phyloP scores from a whole-genome alignment of 2,797 vertebrate species.

The Onychomys torridus region DNA sequence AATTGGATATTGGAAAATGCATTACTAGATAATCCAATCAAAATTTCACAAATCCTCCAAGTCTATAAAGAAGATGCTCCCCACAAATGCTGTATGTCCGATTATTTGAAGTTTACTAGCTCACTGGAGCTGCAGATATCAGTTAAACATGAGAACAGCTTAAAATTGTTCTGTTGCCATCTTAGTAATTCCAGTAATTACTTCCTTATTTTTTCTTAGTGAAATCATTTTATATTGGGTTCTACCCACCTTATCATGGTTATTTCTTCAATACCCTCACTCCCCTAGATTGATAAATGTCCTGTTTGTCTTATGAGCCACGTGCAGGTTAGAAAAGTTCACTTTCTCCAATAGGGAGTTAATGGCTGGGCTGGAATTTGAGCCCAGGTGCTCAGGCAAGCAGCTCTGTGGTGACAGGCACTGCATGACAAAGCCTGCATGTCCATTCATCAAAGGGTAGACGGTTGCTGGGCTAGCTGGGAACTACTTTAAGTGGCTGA shows the following conservation, averaged over 20 bases:
- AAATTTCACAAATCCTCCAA: not conserved
- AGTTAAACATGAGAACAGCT: not conserved
- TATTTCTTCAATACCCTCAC: not conserved
- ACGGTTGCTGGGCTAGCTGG: not conserved
- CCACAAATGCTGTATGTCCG: not conserved
- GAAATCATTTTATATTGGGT: not conserved
- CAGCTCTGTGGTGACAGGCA: not conserved
- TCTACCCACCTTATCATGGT: not conserved
- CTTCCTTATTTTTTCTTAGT: not conserved
- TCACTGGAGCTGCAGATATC: not conserved
- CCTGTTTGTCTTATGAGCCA: slow-evolving; percentile 5
- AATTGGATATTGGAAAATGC: slow-evolving; percentile 2
- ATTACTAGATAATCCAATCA: not conserved
- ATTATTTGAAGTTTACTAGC: not conserved
- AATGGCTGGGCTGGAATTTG: not conserved
- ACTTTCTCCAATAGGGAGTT: not conserved
- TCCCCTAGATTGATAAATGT: not conserved
- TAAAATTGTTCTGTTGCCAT: slow-evolving; percentile 37
- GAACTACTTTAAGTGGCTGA: slow-evolving; percentile 47
- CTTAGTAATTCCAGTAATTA: not conserved
- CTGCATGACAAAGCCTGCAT: not conserved
- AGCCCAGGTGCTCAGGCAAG: not conserved
- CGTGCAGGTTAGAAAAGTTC: not conserved
- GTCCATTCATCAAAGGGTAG: not conserved
- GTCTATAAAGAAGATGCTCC: slow-evolving; percentile 19